These are phyloP conservation scores for Papilio protenor DNA, from an alignment of 2,888 invertebrate species.

Conservation along the genomic window DNA sequence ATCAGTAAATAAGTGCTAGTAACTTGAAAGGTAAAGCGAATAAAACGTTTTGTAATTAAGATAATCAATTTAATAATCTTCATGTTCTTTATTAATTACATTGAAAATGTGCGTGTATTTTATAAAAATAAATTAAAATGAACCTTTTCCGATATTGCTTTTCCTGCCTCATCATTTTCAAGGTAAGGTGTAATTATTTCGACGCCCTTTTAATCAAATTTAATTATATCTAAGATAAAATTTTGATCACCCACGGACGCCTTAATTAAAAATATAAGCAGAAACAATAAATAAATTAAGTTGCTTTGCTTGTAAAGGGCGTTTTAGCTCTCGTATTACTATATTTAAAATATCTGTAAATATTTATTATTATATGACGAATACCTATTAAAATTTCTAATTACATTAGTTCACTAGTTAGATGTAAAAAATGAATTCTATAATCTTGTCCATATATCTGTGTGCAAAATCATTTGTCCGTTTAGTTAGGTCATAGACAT, in stretches of 20 bases:
- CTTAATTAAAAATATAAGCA: conserved; percentile 1
- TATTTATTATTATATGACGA: too few species aligned
- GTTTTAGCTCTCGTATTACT: too few species aligned
- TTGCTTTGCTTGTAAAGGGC: neutral
- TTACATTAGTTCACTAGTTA: neutral
- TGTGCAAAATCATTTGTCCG: neutral
- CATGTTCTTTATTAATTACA: neutral
- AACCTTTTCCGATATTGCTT: neutral
- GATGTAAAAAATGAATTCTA: neutral
- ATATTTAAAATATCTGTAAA: too few species aligned
- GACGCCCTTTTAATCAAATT: conserved; percentile 13
- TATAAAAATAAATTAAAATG: neutral
- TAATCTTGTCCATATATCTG: neutral
- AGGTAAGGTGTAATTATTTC: conserved; percentile 11
- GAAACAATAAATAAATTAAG: neutral
- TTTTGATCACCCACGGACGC: neutral
- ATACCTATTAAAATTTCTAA: too few species aligned
- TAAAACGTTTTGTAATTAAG: too few species aligned
- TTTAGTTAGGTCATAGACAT: neutral
- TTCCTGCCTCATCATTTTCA: neutral
- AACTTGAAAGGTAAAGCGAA: too few species aligned
- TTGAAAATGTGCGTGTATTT: neutral
- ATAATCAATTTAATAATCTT: neutral
- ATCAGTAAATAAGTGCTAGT: too few species aligned
- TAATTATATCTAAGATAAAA: conserved; percentile 19